Evolutionary conservation across 2,113 vertebrate species (phyloP).

Genomic region (Triplophysa siluroides): DNA sequence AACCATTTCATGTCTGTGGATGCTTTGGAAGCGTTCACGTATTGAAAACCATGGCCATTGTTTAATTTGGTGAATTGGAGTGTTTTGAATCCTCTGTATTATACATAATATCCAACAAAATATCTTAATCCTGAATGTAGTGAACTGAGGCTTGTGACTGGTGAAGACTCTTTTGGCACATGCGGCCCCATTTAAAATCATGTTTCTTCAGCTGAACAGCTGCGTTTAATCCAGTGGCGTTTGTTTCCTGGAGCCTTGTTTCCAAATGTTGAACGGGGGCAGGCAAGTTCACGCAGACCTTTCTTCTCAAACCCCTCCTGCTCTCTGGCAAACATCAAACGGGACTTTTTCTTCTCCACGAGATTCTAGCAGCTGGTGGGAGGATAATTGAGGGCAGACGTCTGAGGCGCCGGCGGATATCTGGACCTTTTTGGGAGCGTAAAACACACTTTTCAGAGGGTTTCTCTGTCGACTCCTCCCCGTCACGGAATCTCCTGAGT

Average conservation of each 20-base stretch:
- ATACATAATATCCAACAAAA: no score
- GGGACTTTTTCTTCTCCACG: conserved; percentile 63
- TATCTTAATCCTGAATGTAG: no score
- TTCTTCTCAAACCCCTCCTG: conserved; percentile 72
- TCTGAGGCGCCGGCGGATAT: conserved; percentile 72
- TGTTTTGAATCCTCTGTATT: no score
- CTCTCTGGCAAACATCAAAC: conserved; percentile 77
- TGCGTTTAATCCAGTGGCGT: conserved; percentile 73
- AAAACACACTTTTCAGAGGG: conserved; percentile 66
- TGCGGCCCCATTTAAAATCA: conserved; percentile 70
- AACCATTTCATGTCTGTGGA: no score
- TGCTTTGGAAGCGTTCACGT: no score
- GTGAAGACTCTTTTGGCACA: conserved; percentile 53
- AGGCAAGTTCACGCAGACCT: conserved; percentile 68
- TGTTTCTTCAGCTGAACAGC: conserved; percentile 68
- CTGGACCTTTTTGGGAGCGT: conserved; percentile 56
- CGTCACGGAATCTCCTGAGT: conserved; percentile 64
- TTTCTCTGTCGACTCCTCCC: conserved; percentile 66
- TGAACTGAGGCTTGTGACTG: background rate
- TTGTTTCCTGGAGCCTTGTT: conserved; percentile 52
- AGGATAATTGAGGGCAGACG: conserved; percentile 74
- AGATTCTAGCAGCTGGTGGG: conserved; percentile 70
- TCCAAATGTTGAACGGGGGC: conserved; percentile 50
- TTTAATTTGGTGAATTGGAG: no score
- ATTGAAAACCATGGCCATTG: no score